Conservation (phyloP, 2,888 invertebrate species). For the Corbicula japonica region DNA sequence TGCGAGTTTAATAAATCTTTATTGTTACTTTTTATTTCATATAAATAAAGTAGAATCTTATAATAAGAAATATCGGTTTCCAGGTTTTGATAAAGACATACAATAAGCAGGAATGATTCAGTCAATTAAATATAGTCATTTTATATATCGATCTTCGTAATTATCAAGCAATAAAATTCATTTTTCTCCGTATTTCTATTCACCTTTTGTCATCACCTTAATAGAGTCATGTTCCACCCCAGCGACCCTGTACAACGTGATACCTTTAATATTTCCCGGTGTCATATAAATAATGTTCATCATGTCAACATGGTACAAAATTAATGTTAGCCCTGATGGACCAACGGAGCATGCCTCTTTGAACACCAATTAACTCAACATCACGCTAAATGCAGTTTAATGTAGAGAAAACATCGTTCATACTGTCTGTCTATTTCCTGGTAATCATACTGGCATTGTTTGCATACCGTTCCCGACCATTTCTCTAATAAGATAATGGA, state of each 20-base stretch:
- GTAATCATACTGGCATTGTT: conserved; percentile 38
- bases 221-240: conserved; percentile 30
- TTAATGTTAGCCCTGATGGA: conserved; percentile 30
- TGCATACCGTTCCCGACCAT: conserved; percentile 28
- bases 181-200: conserved; percentile 36
- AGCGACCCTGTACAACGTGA: conserved; percentile 17
- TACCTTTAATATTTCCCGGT: conserved; percentile 52
- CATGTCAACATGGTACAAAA: conserved; percentile 21
- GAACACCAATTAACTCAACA: conserved; percentile 46
- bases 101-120: no score
- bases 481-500: conserved; percentile 60
- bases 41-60: no score
- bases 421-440: conserved; percentile 37
- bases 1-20: no score
- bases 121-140: neutral
- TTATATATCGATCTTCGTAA: conserved; percentile 11
- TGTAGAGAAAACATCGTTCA: conserved; percentile 31
- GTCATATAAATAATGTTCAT: conserved; percentile 23
- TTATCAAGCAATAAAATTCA: conserved; percentile 35
- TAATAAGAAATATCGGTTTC: no score
- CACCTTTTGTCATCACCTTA: conserved; percentile 31
- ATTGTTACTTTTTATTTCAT: no score
- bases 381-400: conserved; percentile 57
- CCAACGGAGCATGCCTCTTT: conserved; percentile 28
- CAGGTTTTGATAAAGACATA: no score